Conservation (phyloP, 2,797 vertebrate genomes). For the Ctenochaetus hawaiiensis region DNA sequence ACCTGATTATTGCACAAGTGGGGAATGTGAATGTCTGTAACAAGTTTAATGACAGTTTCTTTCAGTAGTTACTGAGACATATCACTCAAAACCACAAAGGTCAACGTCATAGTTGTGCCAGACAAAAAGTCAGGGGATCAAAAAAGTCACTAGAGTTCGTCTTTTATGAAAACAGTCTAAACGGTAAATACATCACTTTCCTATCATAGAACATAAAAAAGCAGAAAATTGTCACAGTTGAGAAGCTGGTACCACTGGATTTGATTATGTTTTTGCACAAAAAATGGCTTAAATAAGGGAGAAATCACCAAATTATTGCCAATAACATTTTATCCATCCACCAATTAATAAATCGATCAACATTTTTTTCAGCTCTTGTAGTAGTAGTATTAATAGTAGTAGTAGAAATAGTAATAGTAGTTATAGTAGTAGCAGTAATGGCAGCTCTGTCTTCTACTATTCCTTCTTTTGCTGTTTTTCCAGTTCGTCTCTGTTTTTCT, state of each 20-base stretch:
- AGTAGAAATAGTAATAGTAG: neutral
- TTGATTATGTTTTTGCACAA: neutral
- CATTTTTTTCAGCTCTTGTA: no score
- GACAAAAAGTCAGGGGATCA: no score
- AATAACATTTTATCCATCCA: no score
- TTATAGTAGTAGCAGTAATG: neutral
- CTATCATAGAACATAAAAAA: neutral
- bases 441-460: neutral
- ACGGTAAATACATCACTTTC: neutral
- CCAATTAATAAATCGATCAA: no score
- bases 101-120: neutral
- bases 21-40: no score
- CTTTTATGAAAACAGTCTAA: neutral
- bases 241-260: neutral
- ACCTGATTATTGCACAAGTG: no score
- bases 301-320: neutral
- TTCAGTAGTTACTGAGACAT: neutral
- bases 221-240: neutral
- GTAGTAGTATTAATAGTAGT: neutral
- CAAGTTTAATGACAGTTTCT: neutral
- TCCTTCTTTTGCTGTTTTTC: slow-evolving; percentile 3
- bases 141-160: neutral
- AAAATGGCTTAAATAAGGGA: neutral
- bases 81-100: neutral
- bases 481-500: neutral